Evolutionary conservation across 2,797 vertebrate species (phyloP).

Genomic region (Oryzias dopingdopingensis): DNA sequence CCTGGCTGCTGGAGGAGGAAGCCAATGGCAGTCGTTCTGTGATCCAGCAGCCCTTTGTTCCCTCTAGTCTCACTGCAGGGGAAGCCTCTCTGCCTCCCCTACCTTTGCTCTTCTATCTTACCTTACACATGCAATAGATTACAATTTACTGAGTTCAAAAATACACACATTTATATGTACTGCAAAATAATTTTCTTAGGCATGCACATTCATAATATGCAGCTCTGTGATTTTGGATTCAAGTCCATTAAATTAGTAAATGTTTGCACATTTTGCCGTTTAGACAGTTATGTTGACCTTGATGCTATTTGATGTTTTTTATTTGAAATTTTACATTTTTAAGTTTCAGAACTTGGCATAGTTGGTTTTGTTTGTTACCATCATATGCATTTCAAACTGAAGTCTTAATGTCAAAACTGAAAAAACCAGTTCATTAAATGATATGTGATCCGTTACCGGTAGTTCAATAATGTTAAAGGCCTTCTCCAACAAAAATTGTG

Average conservation of each 20-base stretch:
- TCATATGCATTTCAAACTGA: no score
- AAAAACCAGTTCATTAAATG: no score
- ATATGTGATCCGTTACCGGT: no score
- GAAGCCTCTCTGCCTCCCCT: constrained; percentile 54
- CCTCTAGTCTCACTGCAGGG: constrained; percentile 70
- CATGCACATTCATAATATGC: constrained; percentile 1
- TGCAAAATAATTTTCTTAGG: constrained; percentile 24
- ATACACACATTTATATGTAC: constrained; percentile 37
- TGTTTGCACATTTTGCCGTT: not conserved
- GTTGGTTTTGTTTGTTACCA: no score
- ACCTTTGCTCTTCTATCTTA: constrained; percentile 55
- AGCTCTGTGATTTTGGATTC: constrained; percentile 8
- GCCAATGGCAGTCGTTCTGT: constrained; percentile 70
- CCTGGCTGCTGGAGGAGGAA: constrained; percentile 70
- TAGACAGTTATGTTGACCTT: not conserved
- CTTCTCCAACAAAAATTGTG: no score
- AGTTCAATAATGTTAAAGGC: no score
- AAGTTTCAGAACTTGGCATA: not conserved
- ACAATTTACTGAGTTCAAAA: constrained; percentile 53
- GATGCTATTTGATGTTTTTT: constrained; percentile 4
- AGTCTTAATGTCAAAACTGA: no score
- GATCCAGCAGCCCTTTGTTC: constrained; percentile 73
- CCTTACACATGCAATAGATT: constrained; percentile 36
- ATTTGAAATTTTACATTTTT: not conserved
- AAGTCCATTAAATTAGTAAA: constrained; percentile 2